Percentiles rank a stretch among this genome's conserved stretches.
phyloP scores from a whole-genome alignment of 1,140 invertebrate genomes.

The Panonychus citri region DNA sequence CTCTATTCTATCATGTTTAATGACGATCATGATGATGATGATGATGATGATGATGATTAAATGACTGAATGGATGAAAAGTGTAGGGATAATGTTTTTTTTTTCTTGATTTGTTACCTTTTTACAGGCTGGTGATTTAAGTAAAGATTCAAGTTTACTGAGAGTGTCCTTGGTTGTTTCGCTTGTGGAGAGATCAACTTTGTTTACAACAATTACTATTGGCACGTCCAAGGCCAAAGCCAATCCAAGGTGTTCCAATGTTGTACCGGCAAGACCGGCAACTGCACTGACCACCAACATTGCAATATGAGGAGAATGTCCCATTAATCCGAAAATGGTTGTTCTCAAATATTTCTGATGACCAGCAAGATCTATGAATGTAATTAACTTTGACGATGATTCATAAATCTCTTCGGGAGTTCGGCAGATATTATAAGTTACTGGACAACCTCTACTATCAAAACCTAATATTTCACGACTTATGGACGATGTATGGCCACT shows the following conservation, averaged over 20 bases:
- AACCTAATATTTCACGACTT: constrained; percentile 86
- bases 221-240: constrained; percentile 53
- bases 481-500: constrained; percentile 87
- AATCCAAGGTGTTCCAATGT: constrained; percentile 52
- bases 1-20: no score
- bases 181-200: constrained; percentile 47
- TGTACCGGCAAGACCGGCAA: constrained; percentile 29
- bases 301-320: constrained; percentile 86
- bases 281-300: constrained; percentile 57
- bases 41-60: not conserved
- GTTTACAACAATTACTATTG: constrained; percentile 68
- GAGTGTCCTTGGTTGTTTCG: constrained; percentile 31
- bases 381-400: constrained; percentile 64
- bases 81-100: no score
- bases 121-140: constrained; percentile 37
- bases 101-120: constrained; percentile 28
- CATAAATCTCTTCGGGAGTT: constrained; percentile 81
- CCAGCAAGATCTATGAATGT: constrained; percentile 91
- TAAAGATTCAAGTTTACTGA: constrained; percentile 36
- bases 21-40: not conserved
- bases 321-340: constrained; percentile 77
- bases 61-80: not conserved
- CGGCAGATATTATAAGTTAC: constrained; percentile 73
- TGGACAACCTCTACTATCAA: constrained; percentile 45
- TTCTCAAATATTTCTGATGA: constrained; percentile 81